Evolutionary conservation across 2,888 invertebrate genomes (phyloP).

Genomic region (Saturnia japonica): DNA sequence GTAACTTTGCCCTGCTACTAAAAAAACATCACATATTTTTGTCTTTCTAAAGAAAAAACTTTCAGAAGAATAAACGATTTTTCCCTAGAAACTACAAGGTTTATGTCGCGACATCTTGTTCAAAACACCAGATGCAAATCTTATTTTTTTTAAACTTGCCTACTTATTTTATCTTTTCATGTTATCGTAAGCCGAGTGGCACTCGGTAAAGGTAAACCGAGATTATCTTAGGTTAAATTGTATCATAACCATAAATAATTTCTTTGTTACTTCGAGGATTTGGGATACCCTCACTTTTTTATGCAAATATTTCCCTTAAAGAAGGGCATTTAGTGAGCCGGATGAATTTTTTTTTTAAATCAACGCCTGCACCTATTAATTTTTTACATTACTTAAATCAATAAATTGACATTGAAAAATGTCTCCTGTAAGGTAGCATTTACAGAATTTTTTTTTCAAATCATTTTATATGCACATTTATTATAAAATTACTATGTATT

Average conservation of each 20-base stretch:
- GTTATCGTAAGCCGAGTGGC: conserved; percentile 35
- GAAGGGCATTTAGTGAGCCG: conserved; percentile 3
- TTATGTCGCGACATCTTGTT: not conserved
- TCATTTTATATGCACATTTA: not conserved
- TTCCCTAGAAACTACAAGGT: not conserved
- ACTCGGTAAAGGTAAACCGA: conserved; percentile 32
- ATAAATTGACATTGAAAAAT: not conserved
- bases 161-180: conserved; percentile 35
- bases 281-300: conserved; percentile 26
- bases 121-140: conserved; percentile 14
- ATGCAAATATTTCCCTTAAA: conserved; percentile 22
- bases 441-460: not conserved
- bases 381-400: not conserved
- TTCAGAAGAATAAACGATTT: not conserved
- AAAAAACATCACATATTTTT: not conserved
- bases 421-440: not conserved
- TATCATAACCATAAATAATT: conserved; percentile 46
- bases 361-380: not conserved
- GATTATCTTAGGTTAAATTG: conserved; percentile 46
- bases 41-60: not conserved
- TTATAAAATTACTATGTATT: too few relatives aligned
- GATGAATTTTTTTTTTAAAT: conserved; percentile 2
- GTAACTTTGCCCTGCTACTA: too few relatives aligned
- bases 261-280: conserved; percentile 29
- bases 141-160: conserved; percentile 23